Percentiles rank a stretch among this genome's conserved stretches.
Conservation (phyloP, 2,113 vertebrate genomes). For the Podarcis muralis region DNA sequence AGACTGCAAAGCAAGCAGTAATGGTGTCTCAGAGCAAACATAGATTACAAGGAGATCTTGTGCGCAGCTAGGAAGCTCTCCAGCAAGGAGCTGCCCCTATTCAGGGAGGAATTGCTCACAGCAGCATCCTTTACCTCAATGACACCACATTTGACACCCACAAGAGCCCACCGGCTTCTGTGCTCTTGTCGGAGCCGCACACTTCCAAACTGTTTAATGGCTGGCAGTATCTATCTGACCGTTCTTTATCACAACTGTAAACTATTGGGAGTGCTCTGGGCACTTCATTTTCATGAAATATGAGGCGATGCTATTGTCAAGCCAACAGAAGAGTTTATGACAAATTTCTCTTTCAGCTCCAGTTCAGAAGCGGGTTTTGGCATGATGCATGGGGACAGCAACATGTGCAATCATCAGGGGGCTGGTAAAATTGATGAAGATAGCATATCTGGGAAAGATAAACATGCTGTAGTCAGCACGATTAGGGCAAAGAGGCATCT, state of each 20-base stretch:
- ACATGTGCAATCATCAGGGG: conserved; percentile 77
- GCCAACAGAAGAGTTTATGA: conserved; percentile 82
- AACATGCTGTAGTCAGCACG: conserved; percentile 83
- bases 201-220: conserved; percentile 72
- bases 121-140: conserved; percentile 52
- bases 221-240: conserved; percentile 68
- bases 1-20: conserved; percentile 35
- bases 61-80: conserved; percentile 42
- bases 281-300: conserved; percentile 97
- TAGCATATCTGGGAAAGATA: conserved; percentile 81
- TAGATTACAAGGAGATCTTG: conserved; percentile 36
- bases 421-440: conserved; percentile 91
- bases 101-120: conserved; percentile 43
- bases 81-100: neutral
- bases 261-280: conserved; percentile 81
- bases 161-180: conserved; percentile 56
- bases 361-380: conserved; percentile 79
- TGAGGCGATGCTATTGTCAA: conserved; percentile 87
- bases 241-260: conserved; percentile 79
- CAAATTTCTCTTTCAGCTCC: conserved; percentile 84
- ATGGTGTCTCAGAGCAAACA: conserved; percentile 38
- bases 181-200: conserved; percentile 53
- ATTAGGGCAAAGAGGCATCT: conserved; percentile 69
- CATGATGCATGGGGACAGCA: conserved; percentile 89
- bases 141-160: conserved; percentile 64